Evolutionary conservation across 2,888 invertebrate species (phyloP).

Genomic region (Lithophane ornitopus): DNA sequence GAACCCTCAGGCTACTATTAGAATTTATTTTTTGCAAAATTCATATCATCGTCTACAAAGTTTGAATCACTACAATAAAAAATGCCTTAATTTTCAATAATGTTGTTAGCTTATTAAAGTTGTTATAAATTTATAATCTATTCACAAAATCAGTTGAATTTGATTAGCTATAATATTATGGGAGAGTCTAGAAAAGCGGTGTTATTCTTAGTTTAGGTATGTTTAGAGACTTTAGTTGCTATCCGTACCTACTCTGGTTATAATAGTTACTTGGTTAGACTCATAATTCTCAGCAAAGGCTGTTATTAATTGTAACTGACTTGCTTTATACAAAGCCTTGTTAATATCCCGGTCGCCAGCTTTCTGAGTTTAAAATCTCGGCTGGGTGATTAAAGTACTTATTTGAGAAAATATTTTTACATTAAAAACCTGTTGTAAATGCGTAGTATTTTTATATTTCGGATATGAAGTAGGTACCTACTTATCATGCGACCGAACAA

Average conservation of each 20-base stretch:
- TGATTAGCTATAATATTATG: too few species aligned
- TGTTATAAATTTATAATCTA: not conserved
- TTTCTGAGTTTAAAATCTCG: conserved; percentile 4
- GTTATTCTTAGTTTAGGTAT: not conserved
- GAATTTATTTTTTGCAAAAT: not conserved
- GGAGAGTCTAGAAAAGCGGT: not conserved
- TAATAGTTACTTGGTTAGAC: conserved; percentile 23
- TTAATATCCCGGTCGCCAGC: conserved; percentile 24
- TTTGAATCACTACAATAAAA: conserved; percentile 13
- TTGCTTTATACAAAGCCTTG: conserved; percentile 39
- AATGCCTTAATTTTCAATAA: not conserved
- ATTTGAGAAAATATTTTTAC: conserved; percentile 21
- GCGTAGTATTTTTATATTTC: not conserved
- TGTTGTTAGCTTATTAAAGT: not conserved
- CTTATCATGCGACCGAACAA: not conserved
- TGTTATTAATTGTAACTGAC: conserved; percentile 46
- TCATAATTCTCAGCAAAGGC: conserved; percentile 37
- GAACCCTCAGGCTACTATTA: not conserved
- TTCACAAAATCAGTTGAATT: not conserved
- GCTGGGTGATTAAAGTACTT: not conserved
- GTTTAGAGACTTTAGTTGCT: not conserved
- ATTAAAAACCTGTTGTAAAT: not conserved
- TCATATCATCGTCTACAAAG: conserved; percentile 14
- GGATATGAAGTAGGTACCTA: not conserved
- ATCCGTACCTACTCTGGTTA: conserved; percentile 28